Percentiles rank a stretch among this genome's conserved stretches.
Conservation (phyloP, 2,113 vertebrate genomes). For the Microtus ochrogaster region DNA sequence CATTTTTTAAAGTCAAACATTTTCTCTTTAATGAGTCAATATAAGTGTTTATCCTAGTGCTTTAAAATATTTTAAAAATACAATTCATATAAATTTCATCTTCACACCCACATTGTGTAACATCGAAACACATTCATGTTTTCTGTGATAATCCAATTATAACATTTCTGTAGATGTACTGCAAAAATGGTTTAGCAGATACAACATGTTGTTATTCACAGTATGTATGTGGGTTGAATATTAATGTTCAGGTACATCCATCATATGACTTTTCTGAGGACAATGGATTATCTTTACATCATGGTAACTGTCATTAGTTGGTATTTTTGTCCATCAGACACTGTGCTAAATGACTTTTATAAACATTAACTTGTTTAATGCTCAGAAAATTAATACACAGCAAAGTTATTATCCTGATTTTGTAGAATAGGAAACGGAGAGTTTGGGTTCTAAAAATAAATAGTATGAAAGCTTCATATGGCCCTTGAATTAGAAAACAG, state of each 20-base stretch:
- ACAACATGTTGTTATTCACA: conserved; percentile 55
- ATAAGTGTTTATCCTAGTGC: background rate
- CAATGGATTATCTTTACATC: background rate
- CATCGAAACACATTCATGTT: conserved; percentile 42
- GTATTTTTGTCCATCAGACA: conserved; percentile 25
- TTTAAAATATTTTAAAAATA: conserved; percentile 46
- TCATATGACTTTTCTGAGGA: conserved; percentile 30
- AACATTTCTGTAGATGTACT: conserved; percentile 47
- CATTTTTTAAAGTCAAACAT: background rate
- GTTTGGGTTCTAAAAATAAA: background rate
- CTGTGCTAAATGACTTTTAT: conserved; percentile 34
- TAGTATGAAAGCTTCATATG: background rate
- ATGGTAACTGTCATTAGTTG: conserved; percentile 33
- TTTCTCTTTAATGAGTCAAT: background rate
- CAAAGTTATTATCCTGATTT: background rate
- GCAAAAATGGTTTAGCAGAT: conserved; percentile 59
- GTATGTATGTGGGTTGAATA: conserved; percentile 46
- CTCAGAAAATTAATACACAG: background rate
- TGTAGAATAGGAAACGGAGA: background rate
- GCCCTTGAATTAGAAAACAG: background rate
- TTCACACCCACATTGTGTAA: background rate
- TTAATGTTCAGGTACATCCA: conserved; percentile 44
- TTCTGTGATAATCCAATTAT: conserved; percentile 46
- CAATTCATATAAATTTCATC: conserved; percentile 33
- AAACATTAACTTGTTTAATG: conserved; percentile 26